Percentiles rank a stretch among this genome's conserved stretches.
These are phyloP conservation scores for Chironex yamaguchii DNA, from an alignment of 30 jellyfish, hydroid and myxozoan species.

Conservation along the genomic window DNA sequence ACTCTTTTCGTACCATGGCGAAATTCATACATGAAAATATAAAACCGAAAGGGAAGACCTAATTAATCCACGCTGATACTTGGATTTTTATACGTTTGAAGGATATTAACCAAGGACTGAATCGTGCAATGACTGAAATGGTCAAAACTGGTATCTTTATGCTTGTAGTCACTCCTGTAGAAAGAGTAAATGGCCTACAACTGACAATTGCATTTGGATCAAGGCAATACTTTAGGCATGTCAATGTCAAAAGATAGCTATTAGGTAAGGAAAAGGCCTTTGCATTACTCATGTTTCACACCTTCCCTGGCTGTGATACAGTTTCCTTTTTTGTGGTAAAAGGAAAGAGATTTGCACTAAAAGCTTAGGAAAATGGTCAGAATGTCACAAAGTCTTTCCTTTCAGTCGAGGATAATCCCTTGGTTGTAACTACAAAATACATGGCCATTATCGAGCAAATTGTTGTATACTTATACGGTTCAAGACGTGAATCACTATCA, in stretches of 20 bases:
- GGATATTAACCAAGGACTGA: conserved; percentile 30
- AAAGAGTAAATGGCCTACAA: no score
- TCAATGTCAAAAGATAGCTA: background rate
- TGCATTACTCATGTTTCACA: conserved; percentile 29
- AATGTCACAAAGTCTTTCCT: conserved; percentile 16
- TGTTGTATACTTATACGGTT: background rate
- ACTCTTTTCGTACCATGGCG: conserved; percentile 48
- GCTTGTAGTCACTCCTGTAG: conserved; percentile 27
- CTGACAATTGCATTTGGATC: conserved; percentile 4
- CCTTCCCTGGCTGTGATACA: conserved; percentile 38
- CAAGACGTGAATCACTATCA: background rate
- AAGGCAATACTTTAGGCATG: background rate
- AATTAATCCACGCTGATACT: conserved; percentile 63
- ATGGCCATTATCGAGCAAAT: background rate
- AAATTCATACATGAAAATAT: conserved; percentile 28
- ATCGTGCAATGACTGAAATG: conserved; percentile 16
- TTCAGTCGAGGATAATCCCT: background rate
- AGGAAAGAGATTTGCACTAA: conserved; percentile 7
- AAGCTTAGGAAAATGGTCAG: conserved; percentile 14
- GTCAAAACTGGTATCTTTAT: conserved; percentile 55
- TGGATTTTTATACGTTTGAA: conserved; percentile 15
- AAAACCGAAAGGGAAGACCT: conserved; percentile 40
- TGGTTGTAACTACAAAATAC: background rate
- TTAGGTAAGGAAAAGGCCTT: conserved; percentile 24
- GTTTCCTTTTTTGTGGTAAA: conserved; percentile 19